Percentiles rank a stretch among this genome's conserved stretches.
Conservation (phyloP, 2,113 vertebrate species). For the Scolopax mira region DNA sequence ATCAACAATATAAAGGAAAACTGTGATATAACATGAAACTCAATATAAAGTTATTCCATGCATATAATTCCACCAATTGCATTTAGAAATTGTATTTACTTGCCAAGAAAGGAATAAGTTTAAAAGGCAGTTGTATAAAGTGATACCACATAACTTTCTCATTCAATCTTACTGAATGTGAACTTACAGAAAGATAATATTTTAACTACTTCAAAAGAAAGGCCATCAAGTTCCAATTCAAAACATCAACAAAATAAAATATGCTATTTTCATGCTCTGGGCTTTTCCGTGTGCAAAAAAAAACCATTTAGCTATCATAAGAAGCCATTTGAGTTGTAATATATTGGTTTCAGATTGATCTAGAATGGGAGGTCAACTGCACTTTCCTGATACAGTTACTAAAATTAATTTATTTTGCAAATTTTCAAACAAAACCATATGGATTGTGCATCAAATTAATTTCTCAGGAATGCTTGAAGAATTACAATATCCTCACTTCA, state of each 20-base stretch:
- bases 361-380: constrained; percentile 50
- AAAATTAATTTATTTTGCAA: constrained; percentile 6
- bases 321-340: constrained; percentile 56
- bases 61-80: constrained; percentile 73
- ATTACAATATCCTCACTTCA: background rate
- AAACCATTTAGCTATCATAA: constrained; percentile 37
- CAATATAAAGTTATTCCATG: constrained; percentile 68
- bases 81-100: constrained; percentile 75
- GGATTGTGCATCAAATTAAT: background rate
- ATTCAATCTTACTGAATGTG: constrained; percentile 60
- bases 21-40: constrained; percentile 70
- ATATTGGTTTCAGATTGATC: constrained; percentile 39
- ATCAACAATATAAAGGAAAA: constrained; percentile 55
- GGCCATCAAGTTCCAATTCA: constrained; percentile 67
- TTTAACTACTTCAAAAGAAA: constrained; percentile 70
- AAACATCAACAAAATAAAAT: constrained; percentile 66
- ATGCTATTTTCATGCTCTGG: constrained; percentile 46
- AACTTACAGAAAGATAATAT: constrained; percentile 60
- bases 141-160: constrained; percentile 64
- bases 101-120: constrained; percentile 65
- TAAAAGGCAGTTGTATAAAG: constrained; percentile 71
- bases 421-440: constrained; percentile 8
- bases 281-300: constrained; percentile 47
- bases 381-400: constrained; percentile 16
- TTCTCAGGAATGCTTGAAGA: background rate